phyloP scores from a whole-genome alignment of 2,888 invertebrate genomes.

The Ectemnius continuus region DNA sequence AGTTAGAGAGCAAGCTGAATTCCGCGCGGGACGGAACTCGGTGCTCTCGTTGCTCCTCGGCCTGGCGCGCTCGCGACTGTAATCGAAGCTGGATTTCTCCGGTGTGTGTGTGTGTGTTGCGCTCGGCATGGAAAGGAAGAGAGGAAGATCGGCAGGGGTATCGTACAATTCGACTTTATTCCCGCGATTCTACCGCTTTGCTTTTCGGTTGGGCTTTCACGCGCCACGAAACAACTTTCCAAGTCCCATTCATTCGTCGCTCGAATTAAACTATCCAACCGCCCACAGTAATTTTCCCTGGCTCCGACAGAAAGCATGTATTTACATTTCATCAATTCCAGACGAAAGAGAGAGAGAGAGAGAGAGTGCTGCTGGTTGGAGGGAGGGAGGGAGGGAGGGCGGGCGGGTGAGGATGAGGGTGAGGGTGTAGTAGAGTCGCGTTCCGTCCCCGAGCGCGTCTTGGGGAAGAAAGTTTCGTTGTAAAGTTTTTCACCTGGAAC shows the following conservation, averaged over 20 bases:
- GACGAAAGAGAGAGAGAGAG: neutral
- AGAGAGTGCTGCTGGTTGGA: too few relatives aligned
- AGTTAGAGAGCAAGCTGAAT: neutral
- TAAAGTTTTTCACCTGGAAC: conserved; percentile 35
- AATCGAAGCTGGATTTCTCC: too few relatives aligned
- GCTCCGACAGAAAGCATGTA: conserved; percentile 17
- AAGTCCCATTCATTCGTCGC: conserved; percentile 29
- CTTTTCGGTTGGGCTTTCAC: conserved; percentile 8
- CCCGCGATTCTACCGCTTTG: conserved; percentile 9
- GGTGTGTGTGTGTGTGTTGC: too few relatives aligned
- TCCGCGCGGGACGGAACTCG: too few relatives aligned
- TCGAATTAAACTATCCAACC: conserved; percentile 22
- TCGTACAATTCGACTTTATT: conserved; percentile 28
- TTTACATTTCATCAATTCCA: conserved; percentile 42
- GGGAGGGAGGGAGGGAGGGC: too few relatives aligned
- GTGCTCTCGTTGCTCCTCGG: too few relatives aligned
- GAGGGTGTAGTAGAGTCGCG: neutral
- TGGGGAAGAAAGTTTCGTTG: conserved; percentile 20
- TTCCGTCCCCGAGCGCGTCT: neutral
- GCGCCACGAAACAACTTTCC: conserved; percentile 13
- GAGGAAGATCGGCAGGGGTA: neutral
- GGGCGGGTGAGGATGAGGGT: too few relatives aligned
- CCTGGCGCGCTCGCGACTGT: too few relatives aligned
- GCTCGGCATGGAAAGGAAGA: too few relatives aligned
- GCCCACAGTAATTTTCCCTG: conserved; percentile 28